phyloP scores from a whole-genome alignment of 2,113 vertebrate genomes.

The Strigops habroptila region DNA sequence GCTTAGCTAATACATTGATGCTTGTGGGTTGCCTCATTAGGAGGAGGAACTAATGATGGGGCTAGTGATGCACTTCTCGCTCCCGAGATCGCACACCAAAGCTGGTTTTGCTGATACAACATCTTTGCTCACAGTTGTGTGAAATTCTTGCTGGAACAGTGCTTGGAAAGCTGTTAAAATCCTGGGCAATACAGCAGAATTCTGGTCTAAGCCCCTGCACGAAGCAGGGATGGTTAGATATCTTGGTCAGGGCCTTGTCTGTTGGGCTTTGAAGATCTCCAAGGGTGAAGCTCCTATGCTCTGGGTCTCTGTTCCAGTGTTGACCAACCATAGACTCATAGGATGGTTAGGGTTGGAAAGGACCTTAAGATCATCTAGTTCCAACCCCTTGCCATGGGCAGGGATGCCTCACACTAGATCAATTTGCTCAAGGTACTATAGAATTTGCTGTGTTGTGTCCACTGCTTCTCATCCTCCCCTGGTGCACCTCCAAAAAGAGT shows the following conservation, averaged over 20 bases:
- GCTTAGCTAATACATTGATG: not conserved
- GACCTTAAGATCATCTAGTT: not conserved
- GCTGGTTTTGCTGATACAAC: not conserved
- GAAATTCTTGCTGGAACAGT: not conserved
- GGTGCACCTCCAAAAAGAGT: not conserved
- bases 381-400: not conserved
- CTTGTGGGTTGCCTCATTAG: not conserved
- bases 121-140: not conserved
- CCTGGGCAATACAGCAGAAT: not conserved
- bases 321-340: not conserved
- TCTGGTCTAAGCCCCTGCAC: not conserved
- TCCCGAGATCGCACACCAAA: rapidly evolving
- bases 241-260: not conserved
- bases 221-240: not conserved
- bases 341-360: not conserved
- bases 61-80: not conserved
- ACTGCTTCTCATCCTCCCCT: not conserved
- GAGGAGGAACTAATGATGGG: not conserved
- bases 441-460: not conserved
- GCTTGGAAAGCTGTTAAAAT: not conserved
- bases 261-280: not conserved
- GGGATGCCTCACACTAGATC: not conserved
- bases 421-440: not conserved
- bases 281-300: not conserved
- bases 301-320: not conserved